Evolutionary conservation across 2,888 invertebrate genomes (phyloP), one percentile per base, ranked within the genome.

Genomic region (Agrilus mali): DNA sequence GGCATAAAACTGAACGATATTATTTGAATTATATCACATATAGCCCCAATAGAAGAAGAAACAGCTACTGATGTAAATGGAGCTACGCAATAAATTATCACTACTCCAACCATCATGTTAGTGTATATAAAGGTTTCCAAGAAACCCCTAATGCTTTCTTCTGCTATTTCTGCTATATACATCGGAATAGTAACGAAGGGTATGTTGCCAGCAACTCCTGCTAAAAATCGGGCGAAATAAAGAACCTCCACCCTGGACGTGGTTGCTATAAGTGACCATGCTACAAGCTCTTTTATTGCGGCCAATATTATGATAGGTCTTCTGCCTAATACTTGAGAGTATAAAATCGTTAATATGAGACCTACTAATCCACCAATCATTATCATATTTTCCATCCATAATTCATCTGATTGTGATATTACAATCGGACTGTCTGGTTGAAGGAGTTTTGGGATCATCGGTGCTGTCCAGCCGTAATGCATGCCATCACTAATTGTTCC

Each of bases 111-210:
- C 10, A 65, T 52, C 62, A 64, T 63, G 59, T 64, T 63, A 12
- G 64, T 54, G 48, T 64, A 65, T 42, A 65, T 64, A 20, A 64
- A 55, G n/a, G 63, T 59, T 1, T 64, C 60, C 10, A 66, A 48
- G 45, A 64, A 61, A 6, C 66, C 66, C 20, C 65, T 47, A 33
- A 66, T 63, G 44, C 60, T 59, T 38, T 64, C 63, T 48, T 65
- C 64, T 4, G 66, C 63, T 40, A 65, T 63, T 53, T 66, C 65
- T 2, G 63, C 64, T 8, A 65, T 60, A 48, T 62, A 65, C 64
- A 65, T 64, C 2, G 65, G 66, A 1, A 63, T 64, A 17, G 64
- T 59, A 3, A 66, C 65, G 44, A 65, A 65, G 4, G 61, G 64
- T 20, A 63, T 60, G 46, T 66, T 64, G 7, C 62, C 64, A 13